Base-by-base conservation (phyloP, 2,113 vertebrate genomes). In the Ciconia stormi region DNA sequence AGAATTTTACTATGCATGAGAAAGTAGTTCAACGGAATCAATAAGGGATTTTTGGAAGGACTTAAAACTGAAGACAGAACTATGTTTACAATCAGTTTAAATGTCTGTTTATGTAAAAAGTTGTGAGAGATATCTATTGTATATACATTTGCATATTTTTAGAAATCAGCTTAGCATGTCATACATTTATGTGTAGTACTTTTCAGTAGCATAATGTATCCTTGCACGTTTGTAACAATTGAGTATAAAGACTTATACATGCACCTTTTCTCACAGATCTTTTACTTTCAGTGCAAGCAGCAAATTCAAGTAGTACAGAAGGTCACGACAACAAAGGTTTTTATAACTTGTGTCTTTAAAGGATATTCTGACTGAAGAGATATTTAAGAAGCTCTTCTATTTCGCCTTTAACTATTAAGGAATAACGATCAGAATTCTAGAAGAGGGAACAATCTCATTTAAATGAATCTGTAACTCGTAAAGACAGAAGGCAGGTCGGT, bases 401-500 rank as follows among this genome's bases (percentile, higher is more conserved):
- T 91, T 96, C 97, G 47, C 36, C 92, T 97, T 78, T 97, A 96
- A 96, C 95, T 97, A 87, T 96, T 96, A 96, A 97, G 95, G 95
- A 97, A 98, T 95, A 97, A 97, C 85, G 76, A 94, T 95, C 92
- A 97, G 95, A 97, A 95, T 97, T 95, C 97, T 97, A 97, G 97
- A 98, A 98, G 96, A 97, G 91, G 76, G 96, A 97, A 87, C 71
- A 93, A 79, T 96, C 93, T 90, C 88, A 84, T 92, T 97, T 96
- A 97, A 97, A 93, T 97, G 97, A 96, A 96, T 94, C 97, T 97
- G 82, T 98, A 97, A 89, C 92, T 95, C 90, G n/a, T 94, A 97
- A 95, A 98, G 95, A 95, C 89, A 98, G 98, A 98, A 98, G 94
- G 95, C 97, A 97, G 98, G 98, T 98, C 98, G 96, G 97, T 98